Base-by-base conservation (phyloP, 2,888 invertebrate genomes). In the Anodontia alba region DNA sequence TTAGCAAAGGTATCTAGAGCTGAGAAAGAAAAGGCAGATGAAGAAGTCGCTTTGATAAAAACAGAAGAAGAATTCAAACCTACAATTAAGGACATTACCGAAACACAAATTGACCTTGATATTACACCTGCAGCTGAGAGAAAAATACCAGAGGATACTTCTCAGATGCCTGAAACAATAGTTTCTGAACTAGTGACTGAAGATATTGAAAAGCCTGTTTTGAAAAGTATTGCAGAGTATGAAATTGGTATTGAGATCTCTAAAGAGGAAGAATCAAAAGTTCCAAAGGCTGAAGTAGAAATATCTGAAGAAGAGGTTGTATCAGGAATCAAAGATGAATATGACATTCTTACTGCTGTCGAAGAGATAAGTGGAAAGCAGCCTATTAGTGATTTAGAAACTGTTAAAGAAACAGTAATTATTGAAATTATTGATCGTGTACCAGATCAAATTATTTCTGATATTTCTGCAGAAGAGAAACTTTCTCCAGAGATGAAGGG, bases 401-500 rank as follows among this genome's bases (percentile, higher is more conserved):
- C n/a, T 51, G 68, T 57, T 1, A 26, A n/a, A 17, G 62, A 69
- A 57, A 26, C 54, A 26, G 26, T 54, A 23, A 54, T 23, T 54
- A n/a, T 5, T 54, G 54, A 26, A 54, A n/a, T 26, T 26, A 7
- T 54, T 26, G 54, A 54, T 26, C 54, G 5, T 54, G 23, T 70
- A 26, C 23, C 46, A 42, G 84, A 81, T 57, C 57, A 23, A 23
- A 20, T 62, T 36, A 38, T 51, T 26, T 38, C 42, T 49, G 82
- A 82, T 69, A 67, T 72, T n/a, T 29, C 43, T 42, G 49, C 49
- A 26, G 80, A 72, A 42, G 57, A n/a, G 62, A 75, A 73, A 66
- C 29, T 54, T 23, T 67, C 33, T 46, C 68, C 73, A 62, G 70
- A 67, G 36, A 71, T 70, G 20, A 72, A 72, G 38, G 79, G 68